Conservation (phyloP, 2,888 invertebrate genomes). For the Phyllotreta striolata region DNA sequence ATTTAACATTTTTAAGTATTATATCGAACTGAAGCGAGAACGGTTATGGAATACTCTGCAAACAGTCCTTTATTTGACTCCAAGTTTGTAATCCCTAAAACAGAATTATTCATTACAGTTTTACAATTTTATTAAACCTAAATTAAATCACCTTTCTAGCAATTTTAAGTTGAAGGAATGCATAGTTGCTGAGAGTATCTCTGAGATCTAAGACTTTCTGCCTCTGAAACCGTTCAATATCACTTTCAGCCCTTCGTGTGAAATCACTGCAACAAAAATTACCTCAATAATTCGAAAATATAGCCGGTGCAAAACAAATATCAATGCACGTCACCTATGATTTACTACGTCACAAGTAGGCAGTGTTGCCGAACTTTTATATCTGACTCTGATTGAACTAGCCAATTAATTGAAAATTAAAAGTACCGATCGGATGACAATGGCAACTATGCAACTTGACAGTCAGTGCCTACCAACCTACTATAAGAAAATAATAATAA, state of each 20-base stretch:
- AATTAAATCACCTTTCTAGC: slow-evolving; percentile 71
- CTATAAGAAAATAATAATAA: too few relatives aligned
- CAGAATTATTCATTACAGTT: slow-evolving; percentile 16
- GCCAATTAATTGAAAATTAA: too few relatives aligned
- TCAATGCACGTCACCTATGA: too few relatives aligned
- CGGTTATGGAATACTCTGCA: slow-evolving; percentile 74
- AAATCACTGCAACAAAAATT: slow-evolving; percentile 67
- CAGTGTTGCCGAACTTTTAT: too few relatives aligned
- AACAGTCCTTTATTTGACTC: slow-evolving; percentile 78
- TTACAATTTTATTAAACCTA: neutral
- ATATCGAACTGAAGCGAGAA: neutral
- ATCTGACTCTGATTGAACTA: too few relatives aligned
- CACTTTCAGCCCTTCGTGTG: slow-evolving; percentile 70
- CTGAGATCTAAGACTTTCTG: slow-evolving; percentile 77
- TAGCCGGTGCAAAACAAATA: too few relatives aligned
- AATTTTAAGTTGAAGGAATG: slow-evolving; percentile 75
- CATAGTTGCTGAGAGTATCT: slow-evolving; percentile 74
- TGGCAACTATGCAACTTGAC: too few relatives aligned
- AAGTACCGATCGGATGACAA: too few relatives aligned
- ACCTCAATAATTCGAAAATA: slow-evolving; percentile 4
- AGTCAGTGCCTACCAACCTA: too few relatives aligned
- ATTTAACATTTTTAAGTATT: slow-evolving; percentile 18
- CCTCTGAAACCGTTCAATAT: slow-evolving; percentile 76
- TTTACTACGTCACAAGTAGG: too few relatives aligned
- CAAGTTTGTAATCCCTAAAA: slow-evolving; percentile 78